Evolutionary conservation across 1,140 invertebrate genomes (phyloP).

Genomic region (Drosophila lacertosa): DNA sequence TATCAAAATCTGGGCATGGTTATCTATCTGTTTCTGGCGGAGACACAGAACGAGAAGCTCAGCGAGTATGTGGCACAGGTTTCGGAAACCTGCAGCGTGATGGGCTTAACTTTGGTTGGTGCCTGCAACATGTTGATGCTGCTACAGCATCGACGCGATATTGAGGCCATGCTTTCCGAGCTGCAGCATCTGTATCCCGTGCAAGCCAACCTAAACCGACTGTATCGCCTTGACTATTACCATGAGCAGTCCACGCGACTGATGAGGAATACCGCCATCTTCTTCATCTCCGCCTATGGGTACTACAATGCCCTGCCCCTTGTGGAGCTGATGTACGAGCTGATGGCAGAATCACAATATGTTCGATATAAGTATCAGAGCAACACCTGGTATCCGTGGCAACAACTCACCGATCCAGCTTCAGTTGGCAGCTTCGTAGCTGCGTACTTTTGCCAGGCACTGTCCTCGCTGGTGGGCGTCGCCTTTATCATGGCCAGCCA

Average conservation of each 20-base stretch:
- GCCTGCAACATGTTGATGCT: constrained; percentile 53
- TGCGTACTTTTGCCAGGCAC: constrained; percentile 43
- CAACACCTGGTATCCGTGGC: constrained; percentile 78
- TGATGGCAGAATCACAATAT: constrained; percentile 2
- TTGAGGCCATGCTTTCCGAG: constrained; percentile 50
- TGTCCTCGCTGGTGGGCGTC: constrained; percentile 54
- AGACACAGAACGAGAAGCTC: constrained; percentile 4
- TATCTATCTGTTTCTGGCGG: constrained; percentile 38
- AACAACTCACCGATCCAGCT: constrained; percentile 2
- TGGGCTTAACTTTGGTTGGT: constrained; percentile 53
- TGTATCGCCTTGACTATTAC: constrained; percentile 52
- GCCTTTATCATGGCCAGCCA: constrained; percentile 58
- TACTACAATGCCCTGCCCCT: constrained; percentile 66
- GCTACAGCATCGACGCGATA: constrained; percentile 29
- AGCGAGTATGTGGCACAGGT: constrained; percentile 39
- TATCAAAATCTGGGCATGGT: constrained; percentile 68
- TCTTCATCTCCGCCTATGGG: constrained; percentile 47
- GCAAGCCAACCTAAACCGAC: neutral
- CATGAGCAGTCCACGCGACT: constrained; percentile 29
- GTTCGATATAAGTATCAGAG: constrained; percentile 56
- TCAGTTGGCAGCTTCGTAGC: constrained; percentile 25
- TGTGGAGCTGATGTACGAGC: constrained; percentile 47
- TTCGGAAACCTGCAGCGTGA: constrained; percentile 57
- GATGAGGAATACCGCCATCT: constrained; percentile 50
- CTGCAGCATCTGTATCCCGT: constrained; percentile 50